Percentiles rank a stretch among this genome's conserved stretches.
These are phyloP conservation scores for Myiozetetes cayanensis DNA, from an alignment of 2,113 vertebrate species.

Conservation along the genomic window DNA sequence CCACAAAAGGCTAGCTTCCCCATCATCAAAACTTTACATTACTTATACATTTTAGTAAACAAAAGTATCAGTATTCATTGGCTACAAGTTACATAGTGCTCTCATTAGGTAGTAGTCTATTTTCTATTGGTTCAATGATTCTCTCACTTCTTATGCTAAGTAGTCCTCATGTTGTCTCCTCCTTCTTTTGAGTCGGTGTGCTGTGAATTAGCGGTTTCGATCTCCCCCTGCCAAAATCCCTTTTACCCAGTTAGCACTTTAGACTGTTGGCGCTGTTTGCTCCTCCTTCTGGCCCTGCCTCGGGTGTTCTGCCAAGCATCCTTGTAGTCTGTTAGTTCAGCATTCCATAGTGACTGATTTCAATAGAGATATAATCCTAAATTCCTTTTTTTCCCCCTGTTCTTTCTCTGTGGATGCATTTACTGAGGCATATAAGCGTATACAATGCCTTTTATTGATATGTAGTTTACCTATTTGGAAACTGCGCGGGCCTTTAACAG, in stretches of 20 bases:
- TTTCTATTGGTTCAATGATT: background rate
- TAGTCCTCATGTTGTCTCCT: background rate
- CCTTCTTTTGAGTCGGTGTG: accelerated
- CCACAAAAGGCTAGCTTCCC: background rate
- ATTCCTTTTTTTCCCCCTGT: background rate
- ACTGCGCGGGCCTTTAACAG: background rate
- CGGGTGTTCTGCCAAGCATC: background rate
- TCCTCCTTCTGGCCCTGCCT: background rate
- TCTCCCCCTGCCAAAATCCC: background rate
- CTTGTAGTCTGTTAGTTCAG: background rate
- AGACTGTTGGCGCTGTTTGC: background rate
- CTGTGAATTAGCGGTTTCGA: background rate
- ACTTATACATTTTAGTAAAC: background rate
- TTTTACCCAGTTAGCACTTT: background rate
- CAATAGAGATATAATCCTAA: background rate
- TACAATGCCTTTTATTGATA: background rate
- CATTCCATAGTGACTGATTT: background rate
- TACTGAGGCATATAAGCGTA: background rate
- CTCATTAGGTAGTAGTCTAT: background rate
- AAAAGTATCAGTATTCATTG: background rate
- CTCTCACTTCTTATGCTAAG: background rate
- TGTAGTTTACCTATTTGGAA: accelerated
- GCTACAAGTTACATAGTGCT: background rate
- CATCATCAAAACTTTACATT: background rate
- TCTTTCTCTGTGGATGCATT: background rate